phyloP scores from a whole-genome alignment of 2,113 vertebrate species.

The Petrocephalus microphthalmus region DNA sequence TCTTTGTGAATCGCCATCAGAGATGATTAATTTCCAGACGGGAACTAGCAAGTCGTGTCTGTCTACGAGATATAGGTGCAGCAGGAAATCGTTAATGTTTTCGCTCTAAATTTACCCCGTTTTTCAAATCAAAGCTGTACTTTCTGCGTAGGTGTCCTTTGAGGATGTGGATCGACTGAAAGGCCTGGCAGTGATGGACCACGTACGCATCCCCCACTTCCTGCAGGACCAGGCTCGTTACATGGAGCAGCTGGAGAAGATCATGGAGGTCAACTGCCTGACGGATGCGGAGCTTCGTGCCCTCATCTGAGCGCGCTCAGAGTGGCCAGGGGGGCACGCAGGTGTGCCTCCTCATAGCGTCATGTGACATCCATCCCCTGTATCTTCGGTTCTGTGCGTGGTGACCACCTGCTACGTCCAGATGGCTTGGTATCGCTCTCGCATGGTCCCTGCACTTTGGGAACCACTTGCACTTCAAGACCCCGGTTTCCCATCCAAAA shows the following conservation, averaged over 20 bases:
- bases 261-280: constrained; percentile 83
- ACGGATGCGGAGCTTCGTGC: constrained; percentile 73
- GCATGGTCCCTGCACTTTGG: not conserved
- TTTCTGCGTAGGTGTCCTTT: constrained; percentile 69
- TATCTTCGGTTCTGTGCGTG: not conserved
- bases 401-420: not conserved
- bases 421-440: not conserved
- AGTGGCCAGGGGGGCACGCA: not conserved
- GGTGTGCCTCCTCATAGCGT: not conserved
- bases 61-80: not conserved
- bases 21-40: not conserved
- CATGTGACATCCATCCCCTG: not conserved
- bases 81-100: not conserved
- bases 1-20: not conserved
- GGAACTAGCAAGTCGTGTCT: not conserved
- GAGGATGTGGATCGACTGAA: constrained; percentile 84
- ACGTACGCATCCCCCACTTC: constrained; percentile 81
- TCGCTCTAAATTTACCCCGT: not conserved
- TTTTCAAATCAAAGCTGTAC: not conserved
- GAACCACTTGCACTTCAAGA: not conserved
- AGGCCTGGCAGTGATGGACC: constrained; percentile 67
- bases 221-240: constrained; percentile 75
- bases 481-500: not conserved
- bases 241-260: constrained; percentile 77
- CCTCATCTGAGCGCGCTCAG: constrained; percentile 52